These are phyloP conservation scores for Drosophila longiperda DNA, from an alignment of 2,888 invertebrate genomes.

Conservation along the genomic window DNA sequence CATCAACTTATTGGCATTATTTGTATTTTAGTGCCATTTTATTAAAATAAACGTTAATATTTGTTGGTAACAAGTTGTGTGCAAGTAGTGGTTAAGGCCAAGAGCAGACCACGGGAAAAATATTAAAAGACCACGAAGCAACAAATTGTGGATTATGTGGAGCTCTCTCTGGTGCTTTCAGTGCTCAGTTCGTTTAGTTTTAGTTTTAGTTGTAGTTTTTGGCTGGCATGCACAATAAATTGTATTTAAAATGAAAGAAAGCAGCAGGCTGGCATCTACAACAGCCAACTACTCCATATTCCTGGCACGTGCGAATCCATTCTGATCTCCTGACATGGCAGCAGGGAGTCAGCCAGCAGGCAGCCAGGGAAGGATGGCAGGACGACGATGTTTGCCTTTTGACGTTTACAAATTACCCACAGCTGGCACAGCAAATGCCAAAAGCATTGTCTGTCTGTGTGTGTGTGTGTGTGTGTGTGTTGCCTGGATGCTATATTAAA, in stretches of 20 bases:
- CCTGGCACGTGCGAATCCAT: conserved; percentile 75
- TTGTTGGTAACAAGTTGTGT: conserved; percentile 19
- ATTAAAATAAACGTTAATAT: conserved; percentile 69
- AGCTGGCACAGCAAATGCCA: conserved; percentile 65
- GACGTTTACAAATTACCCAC: conserved; percentile 79
- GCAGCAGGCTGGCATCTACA: conserved; percentile 22
- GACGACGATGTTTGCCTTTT: conserved; percentile 78
- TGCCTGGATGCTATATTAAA: conserved; percentile 72
- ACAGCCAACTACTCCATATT: conserved; percentile 43
- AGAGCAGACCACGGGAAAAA: conserved; percentile 57
- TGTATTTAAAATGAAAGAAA: conserved; percentile 76
- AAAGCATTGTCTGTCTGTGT: conserved; percentile 40
- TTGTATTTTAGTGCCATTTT: conserved; percentile 41
- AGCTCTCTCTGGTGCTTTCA: conserved; percentile 20
- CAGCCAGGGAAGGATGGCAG: conserved; percentile 18
- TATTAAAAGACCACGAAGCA: conserved; percentile 68
- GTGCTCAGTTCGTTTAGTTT: conserved; percentile 52
- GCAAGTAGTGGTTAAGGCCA: conserved; percentile 9
- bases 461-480: conserved; percentile 11
- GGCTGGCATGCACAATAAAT: conserved; percentile 70
- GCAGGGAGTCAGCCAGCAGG: conserved; percentile 28
- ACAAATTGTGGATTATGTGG: conserved; percentile 69
- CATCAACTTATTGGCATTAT: neutral
- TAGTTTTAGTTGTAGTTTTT: conserved; percentile 35
- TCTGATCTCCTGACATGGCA: conserved; percentile 71